Evolutionary conservation across 1,140 invertebrate genomes (phyloP).

Genomic region (Eulimnadia texana): DNA sequence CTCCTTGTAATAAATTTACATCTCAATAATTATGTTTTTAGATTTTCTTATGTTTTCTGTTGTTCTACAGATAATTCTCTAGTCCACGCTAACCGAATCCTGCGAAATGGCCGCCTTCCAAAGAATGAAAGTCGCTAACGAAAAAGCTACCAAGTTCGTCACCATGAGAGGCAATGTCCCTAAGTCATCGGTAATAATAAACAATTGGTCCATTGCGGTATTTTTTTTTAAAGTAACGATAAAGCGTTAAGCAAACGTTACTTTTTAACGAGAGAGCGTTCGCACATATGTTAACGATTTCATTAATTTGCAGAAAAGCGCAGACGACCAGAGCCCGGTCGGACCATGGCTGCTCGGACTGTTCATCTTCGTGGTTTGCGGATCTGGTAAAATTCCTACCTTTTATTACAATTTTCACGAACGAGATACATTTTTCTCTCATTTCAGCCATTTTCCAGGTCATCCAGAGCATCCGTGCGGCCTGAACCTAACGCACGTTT

Average conservation of each 20-base stretch:
- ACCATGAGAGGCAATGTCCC: slow-evolving; percentile 89
- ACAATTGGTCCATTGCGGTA: too few relatives aligned
- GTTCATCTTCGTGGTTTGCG: slow-evolving; percentile 97
- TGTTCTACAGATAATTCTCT: too few relatives aligned
- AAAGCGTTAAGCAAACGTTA: too few relatives aligned
- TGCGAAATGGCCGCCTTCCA: slow-evolving; percentile 90
- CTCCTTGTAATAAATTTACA: too few relatives aligned
- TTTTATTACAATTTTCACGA: slow-evolving; percentile 7
- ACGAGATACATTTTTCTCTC: slow-evolving; percentile 22
- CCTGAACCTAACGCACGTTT: too few relatives aligned
- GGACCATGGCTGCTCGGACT: slow-evolving; percentile 91
- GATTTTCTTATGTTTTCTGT: too few relatives aligned
- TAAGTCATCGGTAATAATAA: slow-evolving; percentile 81
- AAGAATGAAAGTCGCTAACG: slow-evolving; percentile 93
- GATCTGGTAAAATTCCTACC: slow-evolving; percentile 50
- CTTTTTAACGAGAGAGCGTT: too few relatives aligned
- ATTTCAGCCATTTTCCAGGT: slow-evolving; percentile 84
- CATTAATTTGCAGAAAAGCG: slow-evolving; percentile 78
- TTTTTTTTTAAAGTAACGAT: too few relatives aligned
- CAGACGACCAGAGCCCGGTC: slow-evolving; percentile 85
- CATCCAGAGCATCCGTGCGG: slow-evolving; percentile 81
- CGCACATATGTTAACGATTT: too few relatives aligned
- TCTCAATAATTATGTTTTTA: too few relatives aligned
- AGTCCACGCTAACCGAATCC: too few relatives aligned
- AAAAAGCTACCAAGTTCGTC: slow-evolving; percentile 95